Percentiles rank a stretch among this genome's conserved stretches.
These are phyloP conservation scores for Glyphotaelius pellucidus DNA, from an alignment of 2,888 invertebrate genomes.

Conservation along the genomic window DNA sequence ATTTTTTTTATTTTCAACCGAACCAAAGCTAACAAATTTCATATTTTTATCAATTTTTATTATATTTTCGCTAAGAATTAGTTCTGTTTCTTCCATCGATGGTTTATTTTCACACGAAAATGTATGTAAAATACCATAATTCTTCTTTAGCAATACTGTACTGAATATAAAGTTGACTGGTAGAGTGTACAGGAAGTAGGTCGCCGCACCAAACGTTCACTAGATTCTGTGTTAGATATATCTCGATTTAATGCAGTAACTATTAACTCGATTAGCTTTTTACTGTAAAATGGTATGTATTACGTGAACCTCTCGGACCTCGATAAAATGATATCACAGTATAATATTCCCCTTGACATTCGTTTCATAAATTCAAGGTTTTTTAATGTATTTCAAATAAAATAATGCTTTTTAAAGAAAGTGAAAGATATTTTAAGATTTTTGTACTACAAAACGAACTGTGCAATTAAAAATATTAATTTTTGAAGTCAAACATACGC, in stretches of 20 bases:
- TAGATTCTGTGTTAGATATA: not conserved
- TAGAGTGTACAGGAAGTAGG: not conserved
- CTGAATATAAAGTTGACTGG: not conserved
- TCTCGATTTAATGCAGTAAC: not conserved
- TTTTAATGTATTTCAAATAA: no score
- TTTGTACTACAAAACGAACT: not conserved
- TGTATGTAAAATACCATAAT: not conserved
- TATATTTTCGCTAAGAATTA: not conserved
- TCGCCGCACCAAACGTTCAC: not conserved
- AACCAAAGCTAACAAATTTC: not conserved
- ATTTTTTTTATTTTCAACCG: not conserved
- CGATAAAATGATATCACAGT: no score
- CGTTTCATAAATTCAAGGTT: no score
- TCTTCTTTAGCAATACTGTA: not conserved
- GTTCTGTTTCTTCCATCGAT: not conserved
- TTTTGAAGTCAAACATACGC: no score
- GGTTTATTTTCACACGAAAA: not conserved
- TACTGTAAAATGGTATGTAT: not conserved
- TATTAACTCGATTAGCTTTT: not conserved
- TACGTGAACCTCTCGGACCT: not conserved
- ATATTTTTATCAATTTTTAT: not conserved
- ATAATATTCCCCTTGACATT: no score
- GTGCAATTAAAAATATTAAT: no score
- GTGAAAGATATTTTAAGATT: not conserved
- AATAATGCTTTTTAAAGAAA: not conserved